A percentile compares a stretch with the other conserved stretches of the same genome.
Evolutionary conservation across 2,888 invertebrate genomes (phyloP).

Genomic region (Cataglyphis cursor): DNA sequence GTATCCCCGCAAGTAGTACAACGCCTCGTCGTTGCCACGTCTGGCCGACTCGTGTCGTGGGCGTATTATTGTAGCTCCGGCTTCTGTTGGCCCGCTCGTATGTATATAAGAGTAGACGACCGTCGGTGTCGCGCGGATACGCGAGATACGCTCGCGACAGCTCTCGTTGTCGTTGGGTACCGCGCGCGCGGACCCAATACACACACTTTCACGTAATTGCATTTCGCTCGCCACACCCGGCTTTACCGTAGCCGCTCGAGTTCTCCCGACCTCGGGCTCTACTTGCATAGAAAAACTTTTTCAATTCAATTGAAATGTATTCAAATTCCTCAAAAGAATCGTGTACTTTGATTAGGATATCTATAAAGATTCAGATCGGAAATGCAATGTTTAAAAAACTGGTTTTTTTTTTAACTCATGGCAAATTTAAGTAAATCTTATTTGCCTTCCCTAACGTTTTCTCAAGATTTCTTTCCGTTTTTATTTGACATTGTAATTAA

Average conservation of each 20-base stretch:
- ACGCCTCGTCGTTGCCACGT: conserved; percentile 16
- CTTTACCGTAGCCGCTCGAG: conserved; percentile 45
- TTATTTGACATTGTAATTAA: neutral
- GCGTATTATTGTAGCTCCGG: conserved; percentile 59
- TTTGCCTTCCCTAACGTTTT: neutral
- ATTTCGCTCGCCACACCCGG: conserved; percentile 77
- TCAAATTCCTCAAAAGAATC: neutral
- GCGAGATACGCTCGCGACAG: conserved; percentile 30
- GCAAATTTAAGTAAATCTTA: too few relatives aligned
- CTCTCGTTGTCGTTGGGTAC: conserved; percentile 58
- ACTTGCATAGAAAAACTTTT: neutral
- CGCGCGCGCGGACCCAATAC: conserved; percentile 49
- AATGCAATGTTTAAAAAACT: too few relatives aligned
- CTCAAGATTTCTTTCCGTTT: neutral
- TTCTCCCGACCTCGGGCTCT: conserved; percentile 25
- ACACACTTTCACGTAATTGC: conserved; percentile 81
- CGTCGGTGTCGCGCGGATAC: conserved; percentile 12
- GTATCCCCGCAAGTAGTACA: conserved; percentile 27
- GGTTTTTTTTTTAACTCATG: too few relatives aligned
- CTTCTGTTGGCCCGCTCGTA: conserved; percentile 46
- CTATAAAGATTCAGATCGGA: neutral
- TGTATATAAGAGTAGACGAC: conserved; percentile 13
- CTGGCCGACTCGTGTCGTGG: conserved; percentile 39
- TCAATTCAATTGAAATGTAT: neutral
- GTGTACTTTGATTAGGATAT: neutral